phyloP scores from a whole-genome alignment of 2,888 invertebrate species.

The Agrotis clavis region DNA sequence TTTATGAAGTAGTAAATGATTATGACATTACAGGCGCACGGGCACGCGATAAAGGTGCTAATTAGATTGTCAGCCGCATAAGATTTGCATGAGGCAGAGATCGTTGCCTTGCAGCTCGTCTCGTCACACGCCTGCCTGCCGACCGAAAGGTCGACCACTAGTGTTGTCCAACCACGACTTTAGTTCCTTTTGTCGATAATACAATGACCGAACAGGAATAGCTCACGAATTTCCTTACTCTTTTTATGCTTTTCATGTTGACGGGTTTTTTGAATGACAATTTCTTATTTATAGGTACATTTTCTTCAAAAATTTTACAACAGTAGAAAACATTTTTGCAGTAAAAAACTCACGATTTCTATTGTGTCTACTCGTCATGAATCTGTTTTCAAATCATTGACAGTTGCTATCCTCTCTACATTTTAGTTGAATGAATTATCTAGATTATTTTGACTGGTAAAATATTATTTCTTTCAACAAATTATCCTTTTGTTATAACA shows the following conservation, averaged over 20 bases:
- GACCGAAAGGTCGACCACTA: constrained; percentile 66
- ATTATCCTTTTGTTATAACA: background rate
- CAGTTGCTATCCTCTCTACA: background rate
- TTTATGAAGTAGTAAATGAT: constrained; percentile 49
- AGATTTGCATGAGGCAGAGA: constrained; percentile 69
- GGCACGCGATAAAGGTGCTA: constrained; percentile 69
- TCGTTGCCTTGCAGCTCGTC: constrained; percentile 62
- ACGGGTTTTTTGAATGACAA: constrained; percentile 1
- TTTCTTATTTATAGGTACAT: background rate
- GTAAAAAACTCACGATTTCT: constrained; percentile 27
- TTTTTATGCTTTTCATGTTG: background rate
- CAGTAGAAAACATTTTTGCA: background rate
- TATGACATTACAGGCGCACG: constrained; percentile 46
- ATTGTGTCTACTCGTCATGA: constrained; percentile 12
- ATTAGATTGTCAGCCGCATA: constrained; percentile 70
- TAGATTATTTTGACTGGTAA: background rate
- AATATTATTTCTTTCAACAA: background rate
- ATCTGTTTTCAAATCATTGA: background rate
- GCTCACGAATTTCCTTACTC: constrained; percentile 20
- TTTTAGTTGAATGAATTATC: background rate
- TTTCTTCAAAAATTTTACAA: constrained; percentile 1
- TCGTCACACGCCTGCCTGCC: constrained; percentile 56
- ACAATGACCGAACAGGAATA: constrained; percentile 21
- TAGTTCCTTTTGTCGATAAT: constrained; percentile 47
- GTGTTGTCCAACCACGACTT: constrained; percentile 51